Conservation (phyloP, 2,113 vertebrate species). For the Parotia lawesii region DNA sequence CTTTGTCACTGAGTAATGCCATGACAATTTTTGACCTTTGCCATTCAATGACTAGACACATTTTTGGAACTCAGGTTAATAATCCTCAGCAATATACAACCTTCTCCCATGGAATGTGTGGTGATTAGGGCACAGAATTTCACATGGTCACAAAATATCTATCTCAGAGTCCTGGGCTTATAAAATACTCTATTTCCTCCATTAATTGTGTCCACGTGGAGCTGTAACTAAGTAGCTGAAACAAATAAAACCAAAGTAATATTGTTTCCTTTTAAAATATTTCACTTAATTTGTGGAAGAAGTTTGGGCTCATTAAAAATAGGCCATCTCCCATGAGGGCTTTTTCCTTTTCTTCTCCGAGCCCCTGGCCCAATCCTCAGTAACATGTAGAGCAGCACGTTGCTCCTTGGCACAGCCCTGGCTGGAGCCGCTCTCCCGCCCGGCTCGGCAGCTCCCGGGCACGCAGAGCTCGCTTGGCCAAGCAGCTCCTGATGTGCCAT, state of each 20-base stretch:
- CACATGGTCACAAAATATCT: conserved; percentile 72
- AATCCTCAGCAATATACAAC: conserved; percentile 48
- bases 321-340: conserved; percentile 34
- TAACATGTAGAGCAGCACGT: background rate
- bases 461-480: background rate
- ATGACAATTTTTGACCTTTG: conserved; percentile 15
- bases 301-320: conserved; percentile 74
- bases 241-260: conserved; percentile 82
- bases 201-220: conserved; percentile 80
- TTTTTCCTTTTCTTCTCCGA: background rate
- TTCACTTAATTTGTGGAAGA: conserved; percentile 79
- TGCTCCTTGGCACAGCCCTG: background rate
- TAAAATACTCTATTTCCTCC: conserved; percentile 82
- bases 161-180: conserved; percentile 72
- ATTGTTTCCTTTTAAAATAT: conserved; percentile 80
- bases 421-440: background rate
- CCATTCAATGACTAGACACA: conserved; percentile 60
- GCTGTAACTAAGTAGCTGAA: conserved; percentile 81
- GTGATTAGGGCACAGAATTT: conserved; percentile 78
- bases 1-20: background rate
- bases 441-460: background rate
- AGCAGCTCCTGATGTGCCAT: background rate
- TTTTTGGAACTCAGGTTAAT: conserved; percentile 46
- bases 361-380: background rate
- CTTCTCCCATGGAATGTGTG: conserved; percentile 65